Conservation (phyloP, 2,797 vertebrate species). For the Pagetopsis macropterus region DNA sequence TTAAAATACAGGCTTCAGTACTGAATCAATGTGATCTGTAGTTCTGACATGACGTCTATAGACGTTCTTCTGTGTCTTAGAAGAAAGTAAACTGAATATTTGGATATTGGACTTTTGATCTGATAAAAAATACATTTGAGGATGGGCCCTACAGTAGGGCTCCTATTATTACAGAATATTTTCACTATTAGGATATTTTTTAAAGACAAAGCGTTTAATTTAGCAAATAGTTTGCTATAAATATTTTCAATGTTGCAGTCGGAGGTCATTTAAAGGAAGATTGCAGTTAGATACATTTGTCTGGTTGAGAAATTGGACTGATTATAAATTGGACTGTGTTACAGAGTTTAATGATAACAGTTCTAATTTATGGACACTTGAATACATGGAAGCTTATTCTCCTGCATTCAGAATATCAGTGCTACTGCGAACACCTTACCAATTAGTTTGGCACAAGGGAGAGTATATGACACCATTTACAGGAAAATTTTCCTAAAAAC, state of each 20-base stretch:
- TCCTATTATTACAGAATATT: background rate
- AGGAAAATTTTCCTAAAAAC: slow-evolving; percentile 31
- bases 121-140: background rate
- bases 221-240: background rate
- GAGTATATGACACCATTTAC: slow-evolving; percentile 36
- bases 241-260: background rate
- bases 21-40: background rate
- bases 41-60: background rate
- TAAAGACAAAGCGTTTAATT: background rate
- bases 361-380: slow-evolving; percentile 26
- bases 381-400: slow-evolving; percentile 41
- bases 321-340: slow-evolving; percentile 1
- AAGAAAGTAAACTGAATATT: background rate
- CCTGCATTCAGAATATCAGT: slow-evolving; percentile 37
- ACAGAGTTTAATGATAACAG: slow-evolving; percentile 24
- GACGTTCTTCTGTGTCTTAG: too few relatives aligned
- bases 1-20: background rate
- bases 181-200: background rate
- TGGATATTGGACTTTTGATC: background rate
- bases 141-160: background rate
- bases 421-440: slow-evolving; percentile 12
- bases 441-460: slow-evolving; percentile 38
- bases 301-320: background rate
- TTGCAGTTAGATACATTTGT: too few relatives aligned
- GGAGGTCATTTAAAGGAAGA: background rate